phyloP scores from a whole-genome alignment of 2,797 vertebrate genomes.

The Schizopygopsis malacanthus region DNA sequence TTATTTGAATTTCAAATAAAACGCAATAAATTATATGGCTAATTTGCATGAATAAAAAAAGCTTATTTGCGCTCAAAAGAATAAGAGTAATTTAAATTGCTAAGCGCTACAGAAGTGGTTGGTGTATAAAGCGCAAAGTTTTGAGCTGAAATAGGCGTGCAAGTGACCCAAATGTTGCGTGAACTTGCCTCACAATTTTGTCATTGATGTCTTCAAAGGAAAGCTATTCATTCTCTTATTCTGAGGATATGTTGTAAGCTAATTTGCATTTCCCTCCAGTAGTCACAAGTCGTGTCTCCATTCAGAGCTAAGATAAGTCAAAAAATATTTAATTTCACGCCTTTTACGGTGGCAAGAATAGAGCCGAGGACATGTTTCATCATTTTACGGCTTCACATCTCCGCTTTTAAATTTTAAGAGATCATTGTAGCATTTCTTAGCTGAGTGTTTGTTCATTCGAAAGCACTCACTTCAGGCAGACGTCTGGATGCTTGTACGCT shows the following conservation, averaged over 20 bases:
- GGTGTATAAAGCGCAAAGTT: neutral
- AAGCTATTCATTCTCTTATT: neutral
- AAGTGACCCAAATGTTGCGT: constrained; percentile 1
- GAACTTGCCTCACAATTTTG: neutral
- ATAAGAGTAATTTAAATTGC: neutral
- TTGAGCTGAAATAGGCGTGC: neutral
- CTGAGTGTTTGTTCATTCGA: constrained; percentile 69
- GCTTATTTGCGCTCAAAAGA: neutral
- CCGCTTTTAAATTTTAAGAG: constrained; percentile 49
- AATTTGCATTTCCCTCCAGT: constrained; percentile 24
- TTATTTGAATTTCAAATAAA: neutral
- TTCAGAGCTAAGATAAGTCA: neutral
- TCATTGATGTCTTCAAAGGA: constrained; percentile 5
- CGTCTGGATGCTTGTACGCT: constrained; percentile 66
- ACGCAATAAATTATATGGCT: neutral
- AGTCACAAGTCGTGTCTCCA: constrained; percentile 8
- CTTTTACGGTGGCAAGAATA: constrained; percentile 35
- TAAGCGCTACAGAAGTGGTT: neutral
- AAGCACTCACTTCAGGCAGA: constrained; percentile 63
- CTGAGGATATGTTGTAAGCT: constrained; percentile 2
- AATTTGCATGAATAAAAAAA: neutral
- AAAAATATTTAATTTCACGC: constrained; percentile 32
- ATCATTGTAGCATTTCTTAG: constrained; percentile 64
- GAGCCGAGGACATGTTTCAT: constrained; percentile 28
- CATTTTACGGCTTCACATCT: constrained; percentile 19